Base-by-base conservation (phyloP, 2,113 vertebrate species). In the Gallinago undulata region DNA sequence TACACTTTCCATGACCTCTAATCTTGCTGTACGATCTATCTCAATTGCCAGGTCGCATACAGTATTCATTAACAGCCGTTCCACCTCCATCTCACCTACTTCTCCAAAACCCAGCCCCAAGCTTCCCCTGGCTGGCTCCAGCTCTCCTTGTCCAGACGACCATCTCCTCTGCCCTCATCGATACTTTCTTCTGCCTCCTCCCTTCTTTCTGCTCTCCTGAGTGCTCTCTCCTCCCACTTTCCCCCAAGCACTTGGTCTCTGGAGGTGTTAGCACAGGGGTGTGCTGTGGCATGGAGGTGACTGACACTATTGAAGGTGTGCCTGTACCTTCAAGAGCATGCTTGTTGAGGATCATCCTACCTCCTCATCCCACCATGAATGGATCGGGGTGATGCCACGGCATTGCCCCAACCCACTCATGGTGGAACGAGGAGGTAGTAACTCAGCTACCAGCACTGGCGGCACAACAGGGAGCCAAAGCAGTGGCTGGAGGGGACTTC, bases 1-100 rank as follows among this genome's bases (percentile, higher is more conserved):
- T 85, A 96, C 89, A 95, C 94, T 96, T 96, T 96, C 96, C 91
- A 37, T 96, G 94, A 96, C 95, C 96, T 87, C 87, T 96, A 89
- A 96, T 96, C 87, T 94, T 37, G 69, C 69, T 85, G 74, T 47
- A 74, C 6, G 2, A 93, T 94, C 94, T 96, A 50, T 82, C 57
- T 82, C 69, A 37, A 89, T 82, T 86, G 93, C 89, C 60, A 83
- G 81, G 81, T 87, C 5, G 1, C 17, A 94, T 89, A 95, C 87
- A 94, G 50, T 91, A 93, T 77, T 96, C 69, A 57, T 80, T 79
- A 96, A 70, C 63, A 77, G 67, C 9, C 0, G 18, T 91, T 87
- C 84, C 33, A 97, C 39, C 57, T 90, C 80, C 84, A 75, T 62
- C 66, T 79, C 90, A 96, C 50, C 63, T 68, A 81, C 22, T 84